Evolutionary conservation across 1,140 invertebrate genomes (phyloP).

Genomic region (Chelonus insularis): DNA sequence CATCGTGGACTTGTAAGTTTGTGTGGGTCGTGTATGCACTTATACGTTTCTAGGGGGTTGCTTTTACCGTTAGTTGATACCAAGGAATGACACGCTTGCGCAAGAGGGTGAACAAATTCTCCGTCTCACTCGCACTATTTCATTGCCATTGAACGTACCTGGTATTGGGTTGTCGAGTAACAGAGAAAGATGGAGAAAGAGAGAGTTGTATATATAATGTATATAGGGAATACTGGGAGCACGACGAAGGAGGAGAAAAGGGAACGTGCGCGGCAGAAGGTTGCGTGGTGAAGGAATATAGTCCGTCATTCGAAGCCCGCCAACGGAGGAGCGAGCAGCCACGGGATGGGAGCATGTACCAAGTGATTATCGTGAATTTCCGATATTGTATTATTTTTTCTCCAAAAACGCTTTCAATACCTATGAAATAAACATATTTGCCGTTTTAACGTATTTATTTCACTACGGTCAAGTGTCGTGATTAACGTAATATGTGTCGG

Average conservation of each 20-base stretch:
- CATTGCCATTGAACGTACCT: not conserved
- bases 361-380: constrained; percentile 38
- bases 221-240: not conserved
- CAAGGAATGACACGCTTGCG: constrained; percentile 28
- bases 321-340: constrained; percentile 56
- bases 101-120: not conserved
- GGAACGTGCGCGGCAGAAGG: constrained; percentile 19
- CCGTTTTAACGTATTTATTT: too few species aligned
- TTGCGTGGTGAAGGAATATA: constrained; percentile 43
- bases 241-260: constrained; percentile 1
- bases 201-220: not conserved
- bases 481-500: not conserved
- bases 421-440: not conserved
- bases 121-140: not conserved
- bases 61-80: constrained; percentile 42
- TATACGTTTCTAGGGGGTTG: constrained; percentile 25
- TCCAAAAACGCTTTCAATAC: not conserved
- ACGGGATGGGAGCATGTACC: constrained; percentile 46
- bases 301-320: constrained; percentile 58
- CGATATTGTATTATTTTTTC: constrained; percentile 17
- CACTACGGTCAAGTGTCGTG: not conserved
- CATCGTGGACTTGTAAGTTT: constrained; percentile 37
- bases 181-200: not conserved
- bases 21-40: not conserved
- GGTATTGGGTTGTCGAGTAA: not conserved